These are phyloP conservation scores for Loripinus fragilis DNA, from an alignment of 2,888 invertebrate genomes.

Conservation along the genomic window DNA sequence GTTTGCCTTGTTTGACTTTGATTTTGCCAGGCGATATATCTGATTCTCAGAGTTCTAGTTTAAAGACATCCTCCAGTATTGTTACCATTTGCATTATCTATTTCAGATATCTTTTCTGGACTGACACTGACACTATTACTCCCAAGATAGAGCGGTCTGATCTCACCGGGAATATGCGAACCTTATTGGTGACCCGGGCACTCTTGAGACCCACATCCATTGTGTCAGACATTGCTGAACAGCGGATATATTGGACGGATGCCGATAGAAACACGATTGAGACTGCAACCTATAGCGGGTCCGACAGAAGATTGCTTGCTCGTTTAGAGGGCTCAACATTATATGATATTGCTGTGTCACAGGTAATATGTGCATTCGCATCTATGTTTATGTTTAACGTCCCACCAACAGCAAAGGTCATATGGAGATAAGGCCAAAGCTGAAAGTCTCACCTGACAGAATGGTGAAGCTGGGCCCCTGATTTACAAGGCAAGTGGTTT, in stretches of 20 bases:
- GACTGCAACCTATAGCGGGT: neutral
- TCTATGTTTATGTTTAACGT: too few relatives aligned
- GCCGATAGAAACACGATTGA: neutral
- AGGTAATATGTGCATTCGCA: neutral
- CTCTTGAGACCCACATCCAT: neutral
- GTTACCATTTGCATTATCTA: too few relatives aligned
- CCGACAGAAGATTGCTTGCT: neutral
- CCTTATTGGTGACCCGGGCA: neutral
- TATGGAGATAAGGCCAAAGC: too few relatives aligned
- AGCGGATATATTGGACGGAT: conserved; percentile 6
- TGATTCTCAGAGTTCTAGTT: too few relatives aligned
- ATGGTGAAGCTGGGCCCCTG: too few relatives aligned
- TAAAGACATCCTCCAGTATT: too few relatives aligned
- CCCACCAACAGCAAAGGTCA: too few relatives aligned
- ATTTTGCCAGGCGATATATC: too few relatives aligned
- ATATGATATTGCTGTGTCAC: neutral
- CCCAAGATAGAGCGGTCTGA: neutral
- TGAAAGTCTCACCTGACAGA: too few relatives aligned
- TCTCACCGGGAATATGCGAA: neutral
- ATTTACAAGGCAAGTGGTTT: too few relatives aligned
- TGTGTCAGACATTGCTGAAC: neutral
- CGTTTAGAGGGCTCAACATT: neutral
- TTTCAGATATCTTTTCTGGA: conserved; percentile 7
- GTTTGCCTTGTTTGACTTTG: too few relatives aligned
- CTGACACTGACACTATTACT: neutral